Percentiles rank a stretch among this genome's conserved stretches.
Conservation (phyloP, 2,888 invertebrate species). For the Micropterix aruncella region DNA sequence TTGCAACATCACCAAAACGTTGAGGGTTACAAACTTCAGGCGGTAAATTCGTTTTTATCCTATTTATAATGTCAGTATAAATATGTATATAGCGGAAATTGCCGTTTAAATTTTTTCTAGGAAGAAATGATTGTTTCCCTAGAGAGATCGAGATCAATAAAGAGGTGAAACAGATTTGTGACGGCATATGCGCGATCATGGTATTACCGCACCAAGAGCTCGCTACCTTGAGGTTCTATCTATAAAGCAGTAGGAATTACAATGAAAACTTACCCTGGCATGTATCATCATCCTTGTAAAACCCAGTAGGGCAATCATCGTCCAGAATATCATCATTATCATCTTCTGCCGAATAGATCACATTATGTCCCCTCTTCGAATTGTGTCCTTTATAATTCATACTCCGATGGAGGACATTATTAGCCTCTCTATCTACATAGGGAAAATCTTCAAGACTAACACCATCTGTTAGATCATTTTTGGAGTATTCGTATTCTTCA, state of each 20-base stretch:
- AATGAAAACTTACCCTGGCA: slow-evolving; percentile 13
- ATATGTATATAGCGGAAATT: too few relatives aligned
- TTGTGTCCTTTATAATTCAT: not conserved
- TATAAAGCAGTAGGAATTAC: not conserved
- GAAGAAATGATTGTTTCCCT: too few relatives aligned
- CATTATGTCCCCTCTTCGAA: slow-evolving; percentile 2
- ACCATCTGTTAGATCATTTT: not conserved
- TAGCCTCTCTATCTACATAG: not conserved
- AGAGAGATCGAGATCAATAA: too few relatives aligned
- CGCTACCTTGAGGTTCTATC: too few relatives aligned
- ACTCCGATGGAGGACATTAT: not conserved
- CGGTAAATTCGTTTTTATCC: too few relatives aligned
- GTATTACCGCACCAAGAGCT: too few relatives aligned
- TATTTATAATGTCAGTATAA: too few relatives aligned
- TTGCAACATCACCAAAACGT: too few relatives aligned
- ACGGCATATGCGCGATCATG: too few relatives aligned
- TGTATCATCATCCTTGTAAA: slow-evolving; percentile 10
- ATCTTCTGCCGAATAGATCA: slow-evolving; percentile 2
- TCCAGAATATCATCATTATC: slow-evolving; percentile 7
- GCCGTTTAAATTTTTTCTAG: too few relatives aligned
- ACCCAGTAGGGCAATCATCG: slow-evolving; percentile 15
- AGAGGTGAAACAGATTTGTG: too few relatives aligned
- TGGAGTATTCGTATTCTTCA: slow-evolving; percentile 2
- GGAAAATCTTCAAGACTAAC: not conserved
- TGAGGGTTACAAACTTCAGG: too few relatives aligned